Conservation (phyloP, 2,888 invertebrate genomes). For the Melanophora roralis region DNA sequence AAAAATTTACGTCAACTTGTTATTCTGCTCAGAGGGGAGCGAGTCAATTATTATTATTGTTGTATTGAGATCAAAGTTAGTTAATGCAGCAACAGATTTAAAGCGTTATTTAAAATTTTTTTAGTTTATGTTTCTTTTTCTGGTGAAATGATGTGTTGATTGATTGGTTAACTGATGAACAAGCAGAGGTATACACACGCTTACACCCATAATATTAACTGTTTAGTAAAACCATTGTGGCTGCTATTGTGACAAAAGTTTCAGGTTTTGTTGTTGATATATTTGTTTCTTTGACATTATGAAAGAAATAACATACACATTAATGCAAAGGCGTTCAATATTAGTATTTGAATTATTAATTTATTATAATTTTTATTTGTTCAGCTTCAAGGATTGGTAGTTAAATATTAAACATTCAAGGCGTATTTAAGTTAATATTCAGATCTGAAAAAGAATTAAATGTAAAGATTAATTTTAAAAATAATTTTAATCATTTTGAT, state of each 20-base stretch:
- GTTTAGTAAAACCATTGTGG: slow-evolving; percentile 53
- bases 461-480: neutral
- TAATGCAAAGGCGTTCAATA: neutral
- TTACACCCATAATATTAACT: slow-evolving; percentile 47
- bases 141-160: slow-evolving; percentile 1
- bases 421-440: slow-evolving; percentile 15
- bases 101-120: neutral
- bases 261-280: neutral
- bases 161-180: slow-evolving; percentile 25
- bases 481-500: neutral
- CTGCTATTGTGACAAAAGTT: slow-evolving; percentile 27
- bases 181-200: neutral
- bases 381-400: neutral
- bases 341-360: neutral
- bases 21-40: neutral
- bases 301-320: slow-evolving; percentile 12
- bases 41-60: neutral
- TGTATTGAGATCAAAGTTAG: slow-evolving; percentile 18
- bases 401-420: slow-evolving; percentile 16
- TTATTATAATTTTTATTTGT: neutral
- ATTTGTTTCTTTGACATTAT: slow-evolving; percentile 27
- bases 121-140: slow-evolving; percentile 4
- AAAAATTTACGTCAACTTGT: slow-evolving; percentile 2
- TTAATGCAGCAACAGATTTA: slow-evolving; percentile 29
- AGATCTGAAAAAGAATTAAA: slow-evolving; percentile 45